Base-by-base conservation (phyloP, 2,888 invertebrate genomes). In the Calameuta filiformis region DNA sequence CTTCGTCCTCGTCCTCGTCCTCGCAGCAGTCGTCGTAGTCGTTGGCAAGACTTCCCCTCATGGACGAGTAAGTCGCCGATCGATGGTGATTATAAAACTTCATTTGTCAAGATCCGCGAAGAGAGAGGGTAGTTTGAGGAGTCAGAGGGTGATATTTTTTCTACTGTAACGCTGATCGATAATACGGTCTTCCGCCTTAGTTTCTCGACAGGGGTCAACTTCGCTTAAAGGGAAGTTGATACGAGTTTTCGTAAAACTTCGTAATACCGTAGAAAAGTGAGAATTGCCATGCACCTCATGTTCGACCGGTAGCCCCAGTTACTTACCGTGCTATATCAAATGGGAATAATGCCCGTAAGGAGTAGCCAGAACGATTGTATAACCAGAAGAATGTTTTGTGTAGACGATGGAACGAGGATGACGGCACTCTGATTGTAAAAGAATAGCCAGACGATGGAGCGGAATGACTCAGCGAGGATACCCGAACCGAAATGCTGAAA, bases 401-500 rank as follows among this genome's bases (percentile, higher is more conserved):
- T 56, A 56, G 56, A 56, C 56, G 23, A 15, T 9, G 9, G 9
- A 73, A 83, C 75, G 79, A 80, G 80, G 40, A 73, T 37, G 73
- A 83, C 76, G 81, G 77, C 76, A 75, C 79, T 77, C 73, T 77
- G 82, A 84, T 84, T 84, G 82, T 85, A 76, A 86, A 81, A 83
- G 81, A 81, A 78, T 82, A 81, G 78, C 77, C 76, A 79, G 80
- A 79, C 81, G 86, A 85, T 86, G 83, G 82, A 83, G 82, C 71
- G 77, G 79, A 84, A 80, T 86, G 86, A 86, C 85, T 86, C 85
- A 84, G 85, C 85, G 35, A 4, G 75, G 74, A 79, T 83, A 56
- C 76, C 74, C 74, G 78, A 73, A 35, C 75, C 77, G 81, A 81
- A 80, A 79, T 80, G 73, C 73, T 83, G 81, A 82, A 82, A 81